Evolutionary conservation across 2,797 vertebrate species (phyloP).

Genomic region (Onychomys torridus): DNA sequence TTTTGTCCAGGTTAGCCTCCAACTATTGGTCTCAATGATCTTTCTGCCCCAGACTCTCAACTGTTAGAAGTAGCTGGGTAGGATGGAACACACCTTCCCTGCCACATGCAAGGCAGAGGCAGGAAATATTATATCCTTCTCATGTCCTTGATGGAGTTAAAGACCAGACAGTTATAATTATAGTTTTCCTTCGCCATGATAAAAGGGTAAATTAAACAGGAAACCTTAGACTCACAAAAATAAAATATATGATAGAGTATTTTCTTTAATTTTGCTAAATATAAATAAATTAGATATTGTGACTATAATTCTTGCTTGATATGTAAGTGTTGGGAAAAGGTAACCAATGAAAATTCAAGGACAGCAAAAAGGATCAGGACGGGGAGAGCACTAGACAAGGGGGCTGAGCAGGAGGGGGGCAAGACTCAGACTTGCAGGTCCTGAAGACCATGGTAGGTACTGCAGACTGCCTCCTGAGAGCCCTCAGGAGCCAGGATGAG

Average conservation of each 20-base stretch:
- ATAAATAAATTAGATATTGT: too few species aligned
- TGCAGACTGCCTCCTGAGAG: neutral
- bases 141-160: too few species aligned
- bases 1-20: neutral
- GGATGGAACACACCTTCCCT: neutral
- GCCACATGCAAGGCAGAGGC: neutral
- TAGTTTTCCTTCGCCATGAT: too few species aligned
- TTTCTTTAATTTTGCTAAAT: too few species aligned
- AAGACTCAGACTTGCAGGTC: neutral
- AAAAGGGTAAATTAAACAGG: too few species aligned
- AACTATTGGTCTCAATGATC: neutral
- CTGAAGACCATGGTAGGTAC: neutral
- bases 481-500: neutral
- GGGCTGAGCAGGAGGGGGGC: neutral
- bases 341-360: neutral
- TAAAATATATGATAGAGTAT: too few species aligned
- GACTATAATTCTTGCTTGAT: too few species aligned
- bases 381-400: neutral
- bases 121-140: neutral
- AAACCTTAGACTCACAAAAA: too few species aligned
- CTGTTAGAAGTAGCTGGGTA: neutral
- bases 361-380: neutral
- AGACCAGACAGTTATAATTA: too few species aligned
- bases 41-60: neutral
- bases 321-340: neutral